phyloP scores from a whole-genome alignment of 2,113 vertebrate genomes.

The Campylomormyrus numenius region DNA sequence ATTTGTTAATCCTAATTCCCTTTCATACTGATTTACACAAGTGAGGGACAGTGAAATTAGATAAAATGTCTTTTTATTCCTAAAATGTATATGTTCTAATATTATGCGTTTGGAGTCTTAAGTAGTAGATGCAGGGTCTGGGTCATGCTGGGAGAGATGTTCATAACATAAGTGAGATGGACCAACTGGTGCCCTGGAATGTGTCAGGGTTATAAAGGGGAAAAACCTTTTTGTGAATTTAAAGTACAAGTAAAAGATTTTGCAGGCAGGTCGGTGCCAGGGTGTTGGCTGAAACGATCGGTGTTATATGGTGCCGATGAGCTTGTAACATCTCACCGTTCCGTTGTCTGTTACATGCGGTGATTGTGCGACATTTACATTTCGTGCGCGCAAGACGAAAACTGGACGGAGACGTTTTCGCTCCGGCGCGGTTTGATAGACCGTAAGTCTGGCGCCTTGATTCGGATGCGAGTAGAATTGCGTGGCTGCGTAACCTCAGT shows the following conservation, averaged over 20 bases:
- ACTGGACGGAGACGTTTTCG: neutral
- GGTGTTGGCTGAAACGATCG: neutral
- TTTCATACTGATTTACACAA: neutral
- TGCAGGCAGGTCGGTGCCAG: neutral
- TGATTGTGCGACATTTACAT: neutral
- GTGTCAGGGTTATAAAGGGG: neutral
- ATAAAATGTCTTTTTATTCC: neutral
- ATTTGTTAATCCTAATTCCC: neutral
- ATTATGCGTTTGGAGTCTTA: neutral
- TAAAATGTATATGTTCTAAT: neutral
- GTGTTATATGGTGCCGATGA: neutral
- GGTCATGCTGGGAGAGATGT: neutral
- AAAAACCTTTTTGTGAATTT: neutral
- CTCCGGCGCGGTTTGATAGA: neutral
- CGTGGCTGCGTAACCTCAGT: neutral
- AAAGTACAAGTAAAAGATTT: neutral
- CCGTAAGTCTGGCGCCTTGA: neutral
- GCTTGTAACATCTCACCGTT: neutral
- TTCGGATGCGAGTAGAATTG: neutral
- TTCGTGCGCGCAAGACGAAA: neutral
- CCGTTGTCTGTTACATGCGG: neutral
- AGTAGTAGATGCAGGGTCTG: neutral
- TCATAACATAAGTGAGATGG: neutral
- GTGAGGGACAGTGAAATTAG: neutral
- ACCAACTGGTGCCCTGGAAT: neutral